Base-by-base conservation (phyloP, 2,888 invertebrate species). In the Dione juno region DNA sequence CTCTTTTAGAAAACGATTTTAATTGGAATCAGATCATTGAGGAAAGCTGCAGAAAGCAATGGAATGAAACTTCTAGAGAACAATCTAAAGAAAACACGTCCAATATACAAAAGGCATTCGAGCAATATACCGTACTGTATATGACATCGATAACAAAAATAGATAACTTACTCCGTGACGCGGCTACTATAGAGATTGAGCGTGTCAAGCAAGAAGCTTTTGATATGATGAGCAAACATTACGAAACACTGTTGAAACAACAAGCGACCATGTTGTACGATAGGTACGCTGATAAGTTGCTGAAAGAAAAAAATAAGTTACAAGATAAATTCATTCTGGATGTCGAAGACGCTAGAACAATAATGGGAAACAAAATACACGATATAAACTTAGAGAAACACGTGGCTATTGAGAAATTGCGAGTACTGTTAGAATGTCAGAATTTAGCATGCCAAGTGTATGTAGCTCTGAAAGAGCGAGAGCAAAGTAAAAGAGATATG, bases 401-500 rank as follows among this genome's bases (percentile, higher is more conserved):
- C 74, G 67, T 82, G n/a, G 84, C 86, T 37, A 75, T 90, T 67
- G 89, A 91, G 74, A 92, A 88, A 64, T 59, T 89, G 14, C 79
- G 88, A 66, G 79, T 87, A 48, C 77, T 85, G 28, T 77, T 90
- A 3, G 84, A 89, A 77, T 88, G 87, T 74, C 87, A 88, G 77
- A 92, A 88, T 66, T 78, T 92, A n/a, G 92, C 92, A 9, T 92
- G 92, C 79, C 87, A 89, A 80, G 81, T 89, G 9, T 93, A 92
- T 75, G 87, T 92, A 1, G 88, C 90, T n/a, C 70, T 91, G 16
- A 92, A 90, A 78, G 93, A 93, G 78, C 82, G 84, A 72, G 87
- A 89, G 69, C 86, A 83, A 72, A 86, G 85, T 65, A 69, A 79
- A 54, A 85, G 85, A 77, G 82, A 87, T 79, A 80, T 84, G 2